A percentile compares a stretch with the other conserved stretches of the same genome.
Evolutionary conservation across 2,113 vertebrate genomes (phyloP).

Genomic region (Orthonyx spaldingii): DNA sequence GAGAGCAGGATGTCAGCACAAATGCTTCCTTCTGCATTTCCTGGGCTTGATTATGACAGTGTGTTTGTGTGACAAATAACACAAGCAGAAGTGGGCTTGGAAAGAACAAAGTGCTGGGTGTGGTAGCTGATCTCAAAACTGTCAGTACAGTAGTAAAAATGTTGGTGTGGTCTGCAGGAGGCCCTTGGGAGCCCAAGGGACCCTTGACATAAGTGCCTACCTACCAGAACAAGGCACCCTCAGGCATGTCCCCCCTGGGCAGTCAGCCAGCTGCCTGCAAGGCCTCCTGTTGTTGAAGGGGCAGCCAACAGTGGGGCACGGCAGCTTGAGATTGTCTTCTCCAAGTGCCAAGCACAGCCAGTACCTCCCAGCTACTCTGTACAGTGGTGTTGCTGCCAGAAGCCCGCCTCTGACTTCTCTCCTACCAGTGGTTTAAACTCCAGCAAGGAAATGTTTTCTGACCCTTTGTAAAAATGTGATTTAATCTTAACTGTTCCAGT

Average conservation of each 20-base stretch:
- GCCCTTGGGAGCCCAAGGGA: background rate
- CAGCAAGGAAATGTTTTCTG: background rate
- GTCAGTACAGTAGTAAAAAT: background rate
- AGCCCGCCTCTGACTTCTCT: background rate
- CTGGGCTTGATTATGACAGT: background rate
- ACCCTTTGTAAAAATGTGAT: rapidly evolving
- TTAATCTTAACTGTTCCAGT: background rate
- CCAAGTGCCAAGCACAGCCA: background rate
- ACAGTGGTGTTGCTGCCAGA: background rate
- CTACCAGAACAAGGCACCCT: background rate
- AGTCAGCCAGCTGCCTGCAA: background rate
- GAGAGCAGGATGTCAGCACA: background rate
- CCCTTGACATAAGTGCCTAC: background rate
- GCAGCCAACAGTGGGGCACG: background rate
- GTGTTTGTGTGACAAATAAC: background rate
- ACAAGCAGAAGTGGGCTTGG: background rate
- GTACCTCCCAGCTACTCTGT: background rate
- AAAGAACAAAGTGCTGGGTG: background rate
- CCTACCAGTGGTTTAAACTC: rapidly evolving
- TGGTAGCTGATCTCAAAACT: background rate
- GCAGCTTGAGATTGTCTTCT: background rate
- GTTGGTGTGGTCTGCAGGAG: background rate
- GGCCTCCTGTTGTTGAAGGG: background rate
- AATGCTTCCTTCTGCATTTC: background rate
- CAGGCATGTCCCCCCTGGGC: background rate